Conservation (phyloP, 2,888 invertebrate species). For the Labia minor region DNA sequence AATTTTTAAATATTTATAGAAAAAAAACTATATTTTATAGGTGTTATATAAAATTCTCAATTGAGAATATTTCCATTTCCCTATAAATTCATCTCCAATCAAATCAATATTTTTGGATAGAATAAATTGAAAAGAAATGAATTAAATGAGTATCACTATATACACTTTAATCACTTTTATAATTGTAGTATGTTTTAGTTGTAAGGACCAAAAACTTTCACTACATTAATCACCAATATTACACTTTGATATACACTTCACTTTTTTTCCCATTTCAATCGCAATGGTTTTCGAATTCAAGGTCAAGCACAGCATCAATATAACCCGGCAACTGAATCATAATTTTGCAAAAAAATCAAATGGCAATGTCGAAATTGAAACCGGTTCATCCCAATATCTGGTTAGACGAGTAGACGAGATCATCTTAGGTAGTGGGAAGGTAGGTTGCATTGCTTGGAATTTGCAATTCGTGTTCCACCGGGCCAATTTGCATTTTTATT, state of each 20-base stretch:
- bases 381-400: background rate
- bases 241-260: background rate
- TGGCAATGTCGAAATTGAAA: constrained; percentile 13
- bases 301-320: background rate
- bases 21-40: no score
- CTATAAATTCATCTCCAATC: no score
- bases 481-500: background rate
- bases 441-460: background rate
- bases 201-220: no score
- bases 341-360: constrained; percentile 3
- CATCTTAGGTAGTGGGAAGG: constrained; percentile 1
- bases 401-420: background rate
- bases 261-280: background rate
- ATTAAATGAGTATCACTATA: no score
- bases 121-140: no score
- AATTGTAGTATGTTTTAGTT: no score
- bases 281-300: background rate
- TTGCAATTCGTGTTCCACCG: background rate
- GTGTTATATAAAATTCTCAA: no score
- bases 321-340: background rate
- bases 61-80: no score
- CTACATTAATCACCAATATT: background rate
- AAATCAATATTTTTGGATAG: no score
- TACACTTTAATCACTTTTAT: no score
- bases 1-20: no score